Evolutionary conservation across 2,888 invertebrate genomes (phyloP), one percentile per base, ranked within the genome.

Genomic region (Aphodius sticticus): DNA sequence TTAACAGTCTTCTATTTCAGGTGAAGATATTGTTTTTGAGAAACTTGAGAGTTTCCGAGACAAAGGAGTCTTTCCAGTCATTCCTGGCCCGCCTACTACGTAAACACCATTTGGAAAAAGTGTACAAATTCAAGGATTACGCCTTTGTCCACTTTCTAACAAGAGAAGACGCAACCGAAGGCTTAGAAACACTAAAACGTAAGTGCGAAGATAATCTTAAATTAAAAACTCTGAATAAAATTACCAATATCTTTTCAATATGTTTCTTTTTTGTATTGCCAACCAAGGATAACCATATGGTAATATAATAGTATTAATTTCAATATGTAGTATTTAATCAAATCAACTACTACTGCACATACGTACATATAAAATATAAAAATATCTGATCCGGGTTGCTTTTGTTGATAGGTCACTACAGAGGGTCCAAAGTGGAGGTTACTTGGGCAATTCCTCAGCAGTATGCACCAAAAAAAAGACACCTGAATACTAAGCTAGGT

Each of bases 1-100:
- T 3, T 26, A 26, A 26, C 26, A 26, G 26, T 75, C 82, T 76
- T 77, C 85, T 86, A 81, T 84, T 84, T 82, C 89, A 96, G 96
- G 95, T 96, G 5, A 94, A 93, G 84, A 93, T 94, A 77, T 89
- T 96, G 36, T 96, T 95, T 87, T 92, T 95, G 16, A 90, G 95
- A 87, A 93, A 96, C 91, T 86, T 94, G 85, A 89, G 92, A 89
- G 81, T 92, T 84, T 86, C 91, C 83, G 87, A 91, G 6, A 87
- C 90, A 0, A 92, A 92, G 83, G 91, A 91, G 5, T 88, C 88
- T 12, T 86, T 94, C 0, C 87, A 89, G 36, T 88, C 89, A 5
- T 16, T 72, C 2, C 15, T 80, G n/a, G 15, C 6, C 16, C n/a
- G 69, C 14, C 16, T 80, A 6, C 70, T 80, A 16, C 77, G 76